Conservation (phyloP, 2,113 vertebrate genomes). For the Psilopsiagon aurifrons region DNA sequence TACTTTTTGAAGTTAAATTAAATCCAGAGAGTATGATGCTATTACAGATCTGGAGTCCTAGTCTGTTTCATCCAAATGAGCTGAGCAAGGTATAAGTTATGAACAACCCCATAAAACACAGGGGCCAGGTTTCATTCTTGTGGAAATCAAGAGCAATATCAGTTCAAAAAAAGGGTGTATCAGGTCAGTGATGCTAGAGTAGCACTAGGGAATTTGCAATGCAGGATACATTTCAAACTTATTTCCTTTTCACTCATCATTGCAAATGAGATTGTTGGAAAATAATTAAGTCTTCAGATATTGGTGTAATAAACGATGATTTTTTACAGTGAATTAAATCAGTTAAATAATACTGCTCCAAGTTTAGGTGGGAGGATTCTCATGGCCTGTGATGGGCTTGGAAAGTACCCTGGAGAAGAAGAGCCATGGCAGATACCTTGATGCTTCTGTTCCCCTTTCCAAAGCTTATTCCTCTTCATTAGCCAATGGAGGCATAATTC, state of each 20-base stretch:
- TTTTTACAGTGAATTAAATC: background rate
- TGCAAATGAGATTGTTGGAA: background rate
- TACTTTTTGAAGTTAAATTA: slow-evolving; percentile 71
- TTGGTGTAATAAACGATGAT: background rate
- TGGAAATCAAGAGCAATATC: background rate
- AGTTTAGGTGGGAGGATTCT: background rate
- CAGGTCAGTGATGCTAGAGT: background rate
- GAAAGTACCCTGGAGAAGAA: background rate
- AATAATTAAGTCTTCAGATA: background rate
- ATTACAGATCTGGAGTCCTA: background rate
- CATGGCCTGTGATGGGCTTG: background rate
- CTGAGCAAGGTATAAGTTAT: slow-evolving; percentile 31
- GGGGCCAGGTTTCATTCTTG: background rate
- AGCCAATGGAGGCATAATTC: background rate
- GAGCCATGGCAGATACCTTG: background rate
- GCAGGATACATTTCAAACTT: background rate
- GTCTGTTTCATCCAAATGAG: slow-evolving; percentile 30
- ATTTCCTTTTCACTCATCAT: background rate
- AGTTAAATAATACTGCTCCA: background rate
- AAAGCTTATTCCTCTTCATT: background rate
- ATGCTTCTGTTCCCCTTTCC: background rate
- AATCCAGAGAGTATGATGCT: slow-evolving; percentile 49
- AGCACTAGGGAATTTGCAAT: background rate
- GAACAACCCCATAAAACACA: slow-evolving; percentile 7
- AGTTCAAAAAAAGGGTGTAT: background rate